Evolutionary conservation across 2,113 vertebrate genomes (phyloP).

Genomic region (Silurus asotus): DNA sequence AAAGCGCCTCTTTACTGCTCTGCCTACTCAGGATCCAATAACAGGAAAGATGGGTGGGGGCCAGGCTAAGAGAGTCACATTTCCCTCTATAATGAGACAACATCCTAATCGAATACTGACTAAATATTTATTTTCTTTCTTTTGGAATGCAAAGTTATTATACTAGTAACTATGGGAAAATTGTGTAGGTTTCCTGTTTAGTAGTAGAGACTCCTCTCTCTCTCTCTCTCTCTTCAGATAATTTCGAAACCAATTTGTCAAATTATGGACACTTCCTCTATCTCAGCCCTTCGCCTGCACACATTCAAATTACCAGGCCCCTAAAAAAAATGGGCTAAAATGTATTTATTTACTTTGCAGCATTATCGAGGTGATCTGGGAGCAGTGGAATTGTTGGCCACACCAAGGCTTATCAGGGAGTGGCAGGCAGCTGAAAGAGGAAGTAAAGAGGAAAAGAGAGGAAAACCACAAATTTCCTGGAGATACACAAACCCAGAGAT

Average conservation of each 20-base stretch:
- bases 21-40: conserved; percentile 55
- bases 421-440: conserved; percentile 69
- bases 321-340: conserved; percentile 36
- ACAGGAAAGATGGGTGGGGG: conserved; percentile 67
- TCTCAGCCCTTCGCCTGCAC: not conserved
- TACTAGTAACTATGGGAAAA: not conserved
- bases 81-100: conserved; percentile 44
- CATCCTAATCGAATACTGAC: conserved; percentile 18
- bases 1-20: conserved; percentile 41
- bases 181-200: not conserved
- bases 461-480: conserved; percentile 63
- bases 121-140: not conserved
- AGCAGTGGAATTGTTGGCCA: conserved; percentile 58
- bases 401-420: conserved; percentile 73
- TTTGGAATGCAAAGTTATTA: not conserved
- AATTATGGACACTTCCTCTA: conserved; percentile 25
- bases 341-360: conserved; percentile 63
- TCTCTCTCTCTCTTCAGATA: not conserved
- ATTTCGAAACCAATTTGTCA: conserved; percentile 26
- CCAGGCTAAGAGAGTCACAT: conserved; percentile 39
- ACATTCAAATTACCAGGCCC: conserved; percentile 4
- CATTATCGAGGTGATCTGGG: conserved; percentile 67
- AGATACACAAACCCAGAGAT: conserved; percentile 39
- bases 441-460: conserved; percentile 70
- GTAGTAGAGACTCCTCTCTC: not conserved